Base-by-base conservation (phyloP, 2,888 invertebrate species). In the Macaria notata region DNA sequence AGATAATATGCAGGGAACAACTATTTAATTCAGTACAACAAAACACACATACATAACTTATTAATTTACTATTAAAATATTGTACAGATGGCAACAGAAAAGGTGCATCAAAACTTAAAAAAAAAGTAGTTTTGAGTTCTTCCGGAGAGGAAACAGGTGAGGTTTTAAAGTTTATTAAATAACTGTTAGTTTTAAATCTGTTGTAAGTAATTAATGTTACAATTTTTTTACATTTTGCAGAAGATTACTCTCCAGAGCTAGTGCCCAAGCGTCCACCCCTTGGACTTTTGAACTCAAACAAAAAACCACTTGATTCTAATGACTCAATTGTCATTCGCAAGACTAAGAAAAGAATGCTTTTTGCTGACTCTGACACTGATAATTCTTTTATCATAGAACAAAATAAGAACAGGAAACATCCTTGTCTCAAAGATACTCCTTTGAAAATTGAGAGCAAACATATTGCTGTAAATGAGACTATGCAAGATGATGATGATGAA, bases 341-440 rank as follows among this genome's bases (percentile, higher is more conserved):
- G 66, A 81, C 78, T 1, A 89, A 82, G 49, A 89, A 87, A 67
- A 79, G 88, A 4, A 81, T 88, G 69, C 72, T 86, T 3, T 66
- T 81, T 3, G 29, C 84, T 3, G 90, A 89, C 42, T 90, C 90
- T 0, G 90, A 91, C 62, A 83, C 85, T 0, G 90, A 90, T 52
- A 87, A 88, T 61, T 90, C 90, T 5, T 83, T 90, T 31, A 63
- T 88, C 1, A 72, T 84, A 46, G 88, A 88, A 69, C 83, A 83
- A 31, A 69, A 81, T 9, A 83, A 74, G 33, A 76, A 83, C 48
- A 82, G 70, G 3, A 90, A 89, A 69, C 43, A 78, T 4, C 66
- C 68, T 33, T 90, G 90, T 56, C 56, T 83, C 6, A 85, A 90
- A 65, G 81, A 83, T 9, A 90, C 90, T 4, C 90, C 90, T 0